Evolutionary conservation across 2,113 vertebrate genomes (phyloP), one percentile per base, ranked within the genome.

Genomic region (Nerophis lumbriciformis): DNA sequence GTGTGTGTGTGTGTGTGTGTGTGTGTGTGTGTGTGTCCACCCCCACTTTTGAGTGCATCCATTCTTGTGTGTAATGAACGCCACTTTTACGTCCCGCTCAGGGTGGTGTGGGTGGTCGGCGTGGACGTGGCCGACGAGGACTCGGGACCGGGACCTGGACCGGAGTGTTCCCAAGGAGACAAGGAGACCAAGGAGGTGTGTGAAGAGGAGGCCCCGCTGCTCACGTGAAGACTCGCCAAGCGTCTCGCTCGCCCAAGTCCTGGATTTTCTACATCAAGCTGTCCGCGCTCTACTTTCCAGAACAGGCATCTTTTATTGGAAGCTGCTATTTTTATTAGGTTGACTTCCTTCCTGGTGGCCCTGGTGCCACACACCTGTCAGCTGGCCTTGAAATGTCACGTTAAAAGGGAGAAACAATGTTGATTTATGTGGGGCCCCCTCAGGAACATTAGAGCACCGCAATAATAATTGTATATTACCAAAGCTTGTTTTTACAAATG

Each of bases 91-190:
- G n/a, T 10, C 3, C 28, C 28, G 4, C 28, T 50, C 69, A 92
- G 90, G 0, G 61, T 66, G 11, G 58, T 90, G 65, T 38, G 57
- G 15, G 3, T 83, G 37, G 60, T 83, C 0, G 77, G 78, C 54
- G 59, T 79, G 11, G 79, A 88, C 47, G 78, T 81, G 35, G 1
- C 36, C 14, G 51, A 55, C 13, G 79, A 86, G 39, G 14, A 2
- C 4, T 6, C 8, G 56, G 70, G 65, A 19, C 53, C n/a, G n/a
- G n/a, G n/a, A n/a, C n/a, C n/a, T n/a, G n/a, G n/a, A n/a, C n/a
- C 59, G 4, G 86, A 87, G 16, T 42, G 39, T 9, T 53, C 72
- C 1, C 35, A 69, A 50, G 79, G 16, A 12, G 79, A 87, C 15
- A 71, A 73, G 8, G 68, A 69, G 35, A n/a, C 57, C 15, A 71